phyloP scores from a whole-genome alignment of 2,113 vertebrate genomes.

The Rhinolophus ferrumequinum region DNA sequence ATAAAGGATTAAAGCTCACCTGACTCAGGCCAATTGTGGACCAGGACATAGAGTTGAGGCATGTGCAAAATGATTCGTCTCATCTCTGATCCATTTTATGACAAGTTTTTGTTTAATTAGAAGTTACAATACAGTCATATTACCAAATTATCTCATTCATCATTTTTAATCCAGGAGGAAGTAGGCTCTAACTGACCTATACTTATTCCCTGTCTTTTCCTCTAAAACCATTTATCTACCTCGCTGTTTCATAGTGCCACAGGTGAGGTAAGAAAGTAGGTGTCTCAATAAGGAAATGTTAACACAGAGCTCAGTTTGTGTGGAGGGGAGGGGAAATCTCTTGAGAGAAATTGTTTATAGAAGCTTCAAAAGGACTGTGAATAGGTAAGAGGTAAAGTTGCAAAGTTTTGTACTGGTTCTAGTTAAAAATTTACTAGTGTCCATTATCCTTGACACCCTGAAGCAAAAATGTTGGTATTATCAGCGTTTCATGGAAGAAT shows the following conservation, averaged over 20 bases:
- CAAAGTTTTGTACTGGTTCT: neutral
- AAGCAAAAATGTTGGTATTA: neutral
- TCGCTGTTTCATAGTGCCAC: neutral
- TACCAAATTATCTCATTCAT: neutral
- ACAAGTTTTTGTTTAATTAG: neutral
- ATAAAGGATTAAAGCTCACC: slow-evolving; percentile 26
- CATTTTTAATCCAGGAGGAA: neutral
- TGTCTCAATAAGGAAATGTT: neutral
- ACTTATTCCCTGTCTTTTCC: neutral
- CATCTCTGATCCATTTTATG: neutral
- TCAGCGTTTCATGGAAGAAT: neutral
- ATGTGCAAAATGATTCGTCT: neutral
- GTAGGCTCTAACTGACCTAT: too few species aligned
- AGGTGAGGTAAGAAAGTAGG: neutral
- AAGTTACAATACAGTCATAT: neutral
- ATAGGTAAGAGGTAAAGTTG: too few species aligned
- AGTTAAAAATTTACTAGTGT: slow-evolving; percentile 29
- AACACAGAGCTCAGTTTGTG: neutral
- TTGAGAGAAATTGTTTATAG: neutral
- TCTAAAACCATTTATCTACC: neutral
- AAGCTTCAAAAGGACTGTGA: neutral
- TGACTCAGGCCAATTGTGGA: neutral
- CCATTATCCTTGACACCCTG: neutral
- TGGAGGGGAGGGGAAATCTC: neutral
- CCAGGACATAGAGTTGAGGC: neutral